A percentile compares a stretch with the other conserved stretches of the same genome.
Conservation (phyloP, 2,797 vertebrate species). For the Danio aesculapii region DNA sequence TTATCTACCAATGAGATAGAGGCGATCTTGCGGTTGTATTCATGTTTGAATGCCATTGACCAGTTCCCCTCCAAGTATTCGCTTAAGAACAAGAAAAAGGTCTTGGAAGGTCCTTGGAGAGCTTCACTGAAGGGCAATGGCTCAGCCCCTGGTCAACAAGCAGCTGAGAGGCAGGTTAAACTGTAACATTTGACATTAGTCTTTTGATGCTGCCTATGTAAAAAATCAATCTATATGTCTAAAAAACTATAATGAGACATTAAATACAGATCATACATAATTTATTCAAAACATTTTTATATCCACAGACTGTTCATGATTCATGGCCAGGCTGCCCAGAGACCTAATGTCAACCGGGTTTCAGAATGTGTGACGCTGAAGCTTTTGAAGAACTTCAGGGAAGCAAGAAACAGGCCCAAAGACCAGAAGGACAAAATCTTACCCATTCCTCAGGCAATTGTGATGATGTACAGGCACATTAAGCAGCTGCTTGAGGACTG, state of each 20-base stretch:
- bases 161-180: conserved; percentile 35
- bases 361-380: conserved; percentile 36
- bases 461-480: conserved; percentile 33
- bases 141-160: conserved; percentile 36
- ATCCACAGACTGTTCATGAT: conserved; percentile 22
- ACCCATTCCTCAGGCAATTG: conserved; percentile 38
- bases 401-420: conserved; percentile 49
- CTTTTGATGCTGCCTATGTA: background rate
- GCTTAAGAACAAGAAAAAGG: conserved; percentile 24
- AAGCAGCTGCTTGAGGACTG: conserved; percentile 49
- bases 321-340: conserved; percentile 37
- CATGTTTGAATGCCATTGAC: background rate
- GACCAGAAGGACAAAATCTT: conserved; percentile 3
- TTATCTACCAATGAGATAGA: conserved; percentile 21
- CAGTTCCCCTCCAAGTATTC: conserved; percentile 6
- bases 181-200: background rate
- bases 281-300: background rate
- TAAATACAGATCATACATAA: conserved; percentile 7
- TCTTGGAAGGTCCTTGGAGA: conserved; percentile 24
- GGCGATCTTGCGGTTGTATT: conserved; percentile 36
- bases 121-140: conserved; percentile 22
- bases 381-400: conserved; percentile 40
- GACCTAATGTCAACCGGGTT: conserved; percentile 17
- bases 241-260: conserved; percentile 2
- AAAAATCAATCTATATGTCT: background rate